These are phyloP conservation scores for Hermaeophaga mercurialis DNA, from an alignment of 2,888 invertebrate genomes.

Conservation along the genomic window DNA sequence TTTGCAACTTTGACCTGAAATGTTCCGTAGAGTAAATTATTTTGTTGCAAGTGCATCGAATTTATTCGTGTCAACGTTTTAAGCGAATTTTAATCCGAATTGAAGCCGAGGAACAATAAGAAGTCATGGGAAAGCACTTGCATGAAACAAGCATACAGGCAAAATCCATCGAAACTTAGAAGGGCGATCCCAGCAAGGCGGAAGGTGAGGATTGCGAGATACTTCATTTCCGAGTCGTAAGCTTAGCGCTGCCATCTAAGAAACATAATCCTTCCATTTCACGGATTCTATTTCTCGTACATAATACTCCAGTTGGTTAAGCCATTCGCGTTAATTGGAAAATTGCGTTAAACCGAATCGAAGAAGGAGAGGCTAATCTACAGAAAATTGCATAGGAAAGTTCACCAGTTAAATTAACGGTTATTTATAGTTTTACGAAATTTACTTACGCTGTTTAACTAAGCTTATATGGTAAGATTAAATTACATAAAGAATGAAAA, in stretches of 20 bases:
- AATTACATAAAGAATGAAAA: too few relatives aligned
- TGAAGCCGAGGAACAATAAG: background rate
- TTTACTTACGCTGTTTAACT: background rate
- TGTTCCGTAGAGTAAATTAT: too few relatives aligned
- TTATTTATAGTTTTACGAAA: background rate
- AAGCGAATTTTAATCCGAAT: background rate
- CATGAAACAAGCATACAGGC: conserved; percentile 8
- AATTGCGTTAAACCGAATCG: conserved; percentile 33
- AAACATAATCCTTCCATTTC: conserved; percentile 26
- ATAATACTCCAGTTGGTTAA: conserved; percentile 23
- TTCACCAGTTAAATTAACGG: conserved; percentile 11
- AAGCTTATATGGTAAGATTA: too few relatives aligned
- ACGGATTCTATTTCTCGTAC: conserved; percentile 21
- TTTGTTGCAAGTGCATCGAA: too few relatives aligned
- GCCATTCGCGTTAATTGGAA: conserved; percentile 34
- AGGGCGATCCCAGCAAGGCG: conserved; percentile 14
- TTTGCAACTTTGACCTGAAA: too few relatives aligned
- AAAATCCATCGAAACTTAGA: conserved; percentile 22
- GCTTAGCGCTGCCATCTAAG: conserved; percentile 24
- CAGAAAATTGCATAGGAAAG: conserved; percentile 12
- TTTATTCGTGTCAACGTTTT: too few relatives aligned
- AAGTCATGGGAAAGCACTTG: background rate
- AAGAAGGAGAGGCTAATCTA: conserved; percentile 19
- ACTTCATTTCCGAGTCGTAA: conserved; percentile 26
- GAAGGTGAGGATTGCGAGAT: conserved; percentile 26